These are phyloP conservation scores for Amiota minor DNA, from an alignment of 2,888 invertebrate genomes.

Conservation along the genomic window DNA sequence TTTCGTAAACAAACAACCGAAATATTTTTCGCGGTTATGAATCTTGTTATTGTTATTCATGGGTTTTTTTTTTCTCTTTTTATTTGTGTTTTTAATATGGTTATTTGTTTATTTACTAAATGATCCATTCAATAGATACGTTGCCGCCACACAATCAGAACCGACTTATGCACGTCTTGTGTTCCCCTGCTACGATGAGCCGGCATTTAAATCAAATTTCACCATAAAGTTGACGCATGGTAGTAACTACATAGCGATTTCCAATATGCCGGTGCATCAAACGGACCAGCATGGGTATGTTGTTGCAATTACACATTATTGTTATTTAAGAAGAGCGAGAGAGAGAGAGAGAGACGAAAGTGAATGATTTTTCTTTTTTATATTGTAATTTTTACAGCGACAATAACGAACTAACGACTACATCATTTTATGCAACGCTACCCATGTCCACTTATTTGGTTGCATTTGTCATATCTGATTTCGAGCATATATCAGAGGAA, in stretches of 20 bases:
- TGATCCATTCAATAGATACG: conserved; percentile 54
- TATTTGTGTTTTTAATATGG: conserved; percentile 32
- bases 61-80: background rate
- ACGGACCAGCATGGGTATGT: conserved; percentile 52
- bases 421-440: conserved; percentile 75
- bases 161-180: conserved; percentile 79
- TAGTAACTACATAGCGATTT: conserved; percentile 68
- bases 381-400: conserved; percentile 28
- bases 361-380: background rate
- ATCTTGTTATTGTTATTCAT: background rate
- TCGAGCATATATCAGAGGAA: conserved; percentile 70
- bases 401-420: conserved; percentile 56
- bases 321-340: too few species aligned
- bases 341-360: conserved; percentile 23
- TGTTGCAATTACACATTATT: conserved; percentile 9
- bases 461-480: conserved; percentile 85
- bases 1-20: conserved; percentile 6
- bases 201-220: conserved; percentile 80
- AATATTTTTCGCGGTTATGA: conserved; percentile 1
- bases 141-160: conserved; percentile 81
- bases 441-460: conserved; percentile 87
- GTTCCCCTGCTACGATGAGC: conserved; percentile 87
- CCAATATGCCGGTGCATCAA: conserved; percentile 67
- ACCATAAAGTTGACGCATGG: conserved; percentile 78
- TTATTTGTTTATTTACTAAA: conserved; percentile 23